Conservation (phyloP, 2,797 vertebrate genomes). For the Cyclopterus lumpus region DNA sequence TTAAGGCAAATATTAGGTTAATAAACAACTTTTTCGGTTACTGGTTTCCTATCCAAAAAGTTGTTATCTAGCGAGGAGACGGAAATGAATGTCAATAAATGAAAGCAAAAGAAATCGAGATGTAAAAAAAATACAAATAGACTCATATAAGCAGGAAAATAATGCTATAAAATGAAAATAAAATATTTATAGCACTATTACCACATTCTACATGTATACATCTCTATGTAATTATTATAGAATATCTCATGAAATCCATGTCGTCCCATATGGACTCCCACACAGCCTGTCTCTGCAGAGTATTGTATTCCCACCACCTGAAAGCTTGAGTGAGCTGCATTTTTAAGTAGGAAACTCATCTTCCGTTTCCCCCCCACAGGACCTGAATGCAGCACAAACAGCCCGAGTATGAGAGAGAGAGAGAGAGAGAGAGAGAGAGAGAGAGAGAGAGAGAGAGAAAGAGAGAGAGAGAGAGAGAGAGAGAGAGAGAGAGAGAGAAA, state of each 20-base stretch:
- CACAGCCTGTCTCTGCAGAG: conserved; percentile 1
- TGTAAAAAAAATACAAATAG: background rate
- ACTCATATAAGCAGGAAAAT: background rate
- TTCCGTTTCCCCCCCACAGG: conserved; percentile 51
- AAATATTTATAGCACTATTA: background rate
- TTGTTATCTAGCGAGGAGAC: background rate
- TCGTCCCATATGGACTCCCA: background rate
- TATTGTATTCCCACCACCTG: conserved; percentile 11
- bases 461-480: conserved; percentile 10
- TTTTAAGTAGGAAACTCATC: conserved; percentile 22
- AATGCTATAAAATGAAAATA: background rate
- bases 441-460: background rate
- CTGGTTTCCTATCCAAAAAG: background rate
- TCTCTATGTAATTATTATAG: background rate
- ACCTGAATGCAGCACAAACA: conserved; percentile 69
- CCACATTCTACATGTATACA: background rate
- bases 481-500: conserved; percentile 29
- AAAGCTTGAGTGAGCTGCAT: conserved; percentile 37
- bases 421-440: conserved; percentile 24
- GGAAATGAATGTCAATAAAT: background rate
- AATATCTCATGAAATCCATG: background rate
- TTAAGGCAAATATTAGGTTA: background rate
- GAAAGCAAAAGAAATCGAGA: background rate
- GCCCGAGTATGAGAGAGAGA: background rate
- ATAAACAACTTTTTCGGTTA: background rate